Evolutionary conservation across 2,888 invertebrate genomes (phyloP), one percentile per base, ranked within the genome.

Genomic region (Petrolisthes cinctipes): DNA sequence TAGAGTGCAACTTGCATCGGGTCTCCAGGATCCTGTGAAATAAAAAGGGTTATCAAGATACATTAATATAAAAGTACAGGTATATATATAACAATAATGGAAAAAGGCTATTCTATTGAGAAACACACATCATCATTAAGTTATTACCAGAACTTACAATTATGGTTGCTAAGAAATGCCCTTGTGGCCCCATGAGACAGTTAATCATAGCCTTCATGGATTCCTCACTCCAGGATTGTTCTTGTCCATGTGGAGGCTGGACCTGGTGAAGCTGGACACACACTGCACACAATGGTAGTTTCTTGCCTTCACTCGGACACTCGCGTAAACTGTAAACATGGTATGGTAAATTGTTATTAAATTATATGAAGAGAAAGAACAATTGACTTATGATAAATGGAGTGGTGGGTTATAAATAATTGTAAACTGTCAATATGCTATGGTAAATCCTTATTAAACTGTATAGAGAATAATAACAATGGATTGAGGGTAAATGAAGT

Each of bases 201-300:
- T 4, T 20, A 53, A 71, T 83, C 71, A 83, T 56, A 7, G 68
- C 71, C 54, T 73, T 68, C 83, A 83, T 73, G 53, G 83, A 51
- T 54, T 68, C 83, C 54, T 83, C 83, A 71, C 20, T 23, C 83
- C 71, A 83, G 4, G 11, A n/a, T 53, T 17, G 20, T 9, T 54
- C 71, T 20, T 66, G 83, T 7, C 73, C 73, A 53, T 53, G 53
- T 73, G 54, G 73, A 20, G 73, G 71, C 20, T n/a, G 7, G 1
- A 83, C 83, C n/a, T 54, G n/a, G 17, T 83, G 71, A 6, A 83
- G 56, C n/a, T 23, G 66, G 6, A 83, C 83, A 83, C 73, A 68
- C n/a, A 83, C 53, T 7, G 83, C 71, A 61, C 53, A 54, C 53
- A 53, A 17, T 7, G 53, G 20, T 5, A 83, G 37, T 5, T 51